Conservation (phyloP, 2,797 vertebrate species). For the Erpetoichthys calabaricus region DNA sequence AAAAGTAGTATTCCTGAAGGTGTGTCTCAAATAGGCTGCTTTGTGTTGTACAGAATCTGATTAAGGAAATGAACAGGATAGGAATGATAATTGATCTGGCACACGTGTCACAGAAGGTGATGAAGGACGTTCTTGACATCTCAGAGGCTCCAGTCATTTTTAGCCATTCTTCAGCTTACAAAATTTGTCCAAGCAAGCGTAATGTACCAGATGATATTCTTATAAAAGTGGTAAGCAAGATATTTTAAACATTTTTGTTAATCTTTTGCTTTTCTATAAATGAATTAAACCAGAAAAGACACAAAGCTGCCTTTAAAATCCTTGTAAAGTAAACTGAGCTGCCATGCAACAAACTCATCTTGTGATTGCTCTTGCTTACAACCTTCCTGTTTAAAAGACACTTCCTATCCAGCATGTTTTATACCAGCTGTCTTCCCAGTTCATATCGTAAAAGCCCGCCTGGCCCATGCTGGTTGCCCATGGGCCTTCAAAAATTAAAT, state of each 20-base stretch:
- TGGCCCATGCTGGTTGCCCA: no score
- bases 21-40: neutral
- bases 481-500: neutral
- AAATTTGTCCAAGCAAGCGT: conserved; percentile 48
- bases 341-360: no score
- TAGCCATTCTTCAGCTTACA: conserved; percentile 81
- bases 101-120: conserved; percentile 64
- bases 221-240: conserved; percentile 54
- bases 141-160: conserved; percentile 78
- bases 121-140: conserved; percentile 51
- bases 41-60: conserved; percentile 39
- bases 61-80: conserved; percentile 81
- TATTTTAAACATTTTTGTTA: neutral
- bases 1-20: neutral
- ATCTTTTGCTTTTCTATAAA: no score
- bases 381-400: no score
- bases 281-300: no score
- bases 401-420: no score
- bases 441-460: no score
- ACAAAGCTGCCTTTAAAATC: no score
- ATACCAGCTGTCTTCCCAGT: neutral
- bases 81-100: conserved; percentile 82
- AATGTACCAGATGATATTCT: conserved; percentile 79
- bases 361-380: no score
- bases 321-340: no score